Evolutionary conservation across 2,113 vertebrate species (phyloP), one percentile per base, ranked within the genome.

Genomic region (Psittacula cyanocephala): DNA sequence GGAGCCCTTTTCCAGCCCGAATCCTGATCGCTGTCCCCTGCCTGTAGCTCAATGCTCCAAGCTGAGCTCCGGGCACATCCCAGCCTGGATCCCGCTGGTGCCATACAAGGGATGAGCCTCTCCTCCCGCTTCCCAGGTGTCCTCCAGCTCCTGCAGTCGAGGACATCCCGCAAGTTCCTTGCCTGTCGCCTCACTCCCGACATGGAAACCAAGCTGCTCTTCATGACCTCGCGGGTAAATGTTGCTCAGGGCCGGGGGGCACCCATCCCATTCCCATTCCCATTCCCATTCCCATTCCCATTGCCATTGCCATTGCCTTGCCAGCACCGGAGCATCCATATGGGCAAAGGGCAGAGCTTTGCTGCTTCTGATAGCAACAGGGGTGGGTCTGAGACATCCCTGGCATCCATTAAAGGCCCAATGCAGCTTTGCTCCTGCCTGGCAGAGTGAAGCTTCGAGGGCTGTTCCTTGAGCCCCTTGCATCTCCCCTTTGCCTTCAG

Each of bases 131-230:
- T 17, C 59, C 24, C 69, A 99, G 99, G 99, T 44, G 97, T 99
- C 60, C 98, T 99, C 41, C 99, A 99, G 98, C 99, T 99, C 31
- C 97, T 99, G 71, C 99, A 99, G 5, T 98, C 99, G 46, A 98
- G 99, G 55, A 99, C 99, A 1, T 99, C 99, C 8, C 98, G 99
- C 10, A 99, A 99, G 86, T 99, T 99, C 92, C 97, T 99, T 95
- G 99, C 99, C 0, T 99, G 99, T 67, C 99, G 99, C 23, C 98
- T 99, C 44, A 99, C 99, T 7, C 99, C 99, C 0, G 99, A 99
- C 96, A 99, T 99, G 99, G 99, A 99, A 95, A 99, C 99, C 79
- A 99, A 99, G 69, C 98, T 99, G 88, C 98, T 99, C 88, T 99
- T 99, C 98, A 99, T 99, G 99, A 99, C 99, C 31, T 99, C 99